Percentiles rank a stretch among this genome's conserved stretches.
Conservation (phyloP, 64 coral and sea anemone genomes). For the Trachythela sp. region DNA sequence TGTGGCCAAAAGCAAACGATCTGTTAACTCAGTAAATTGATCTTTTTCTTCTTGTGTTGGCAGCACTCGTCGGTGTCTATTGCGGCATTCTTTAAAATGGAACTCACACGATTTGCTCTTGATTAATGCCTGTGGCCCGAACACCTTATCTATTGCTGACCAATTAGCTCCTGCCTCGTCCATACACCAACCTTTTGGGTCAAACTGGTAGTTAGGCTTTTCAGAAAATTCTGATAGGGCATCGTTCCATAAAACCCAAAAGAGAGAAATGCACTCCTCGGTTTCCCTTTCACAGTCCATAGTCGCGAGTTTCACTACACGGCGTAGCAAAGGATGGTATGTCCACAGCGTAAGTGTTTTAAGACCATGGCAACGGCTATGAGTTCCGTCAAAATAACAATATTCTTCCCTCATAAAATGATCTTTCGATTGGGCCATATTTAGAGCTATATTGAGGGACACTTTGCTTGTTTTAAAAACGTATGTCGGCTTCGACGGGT, state of each 20-base stretch:
- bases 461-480: slow-evolving; percentile 47
- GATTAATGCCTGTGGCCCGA: slow-evolving; percentile 40
- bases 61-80: not conserved
- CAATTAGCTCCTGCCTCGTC: slow-evolving; percentile 56
- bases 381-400: slow-evolving; percentile 57
- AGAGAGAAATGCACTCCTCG: slow-evolving; percentile 30
- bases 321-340: slow-evolving; percentile 39
- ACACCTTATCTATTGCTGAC: slow-evolving; percentile 38
- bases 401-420: slow-evolving; percentile 35
- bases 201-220: slow-evolving; percentile 43
- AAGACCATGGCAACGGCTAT: slow-evolving; percentile 46
- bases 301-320: slow-evolving; percentile 50
- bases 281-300: slow-evolving; percentile 50
- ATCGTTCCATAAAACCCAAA: slow-evolving; percentile 49
- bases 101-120: slow-evolving; percentile 49
- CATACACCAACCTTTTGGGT: slow-evolving; percentile 36
- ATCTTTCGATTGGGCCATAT: slow-evolving; percentile 50
- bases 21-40: no score
- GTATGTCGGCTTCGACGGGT: no score
- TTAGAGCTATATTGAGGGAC: slow-evolving; percentile 35
- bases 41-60: not conserved
- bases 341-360: slow-evolving; percentile 50
- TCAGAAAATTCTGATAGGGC: slow-evolving; percentile 31
- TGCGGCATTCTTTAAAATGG: slow-evolving; percentile 6
- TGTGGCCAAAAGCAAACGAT: not conserved